Percentiles rank a stretch among this genome's conserved stretches.
Conservation (phyloP, 64 coral and sea anemone genomes). For the Catalaphyllia jardinei region DNA sequence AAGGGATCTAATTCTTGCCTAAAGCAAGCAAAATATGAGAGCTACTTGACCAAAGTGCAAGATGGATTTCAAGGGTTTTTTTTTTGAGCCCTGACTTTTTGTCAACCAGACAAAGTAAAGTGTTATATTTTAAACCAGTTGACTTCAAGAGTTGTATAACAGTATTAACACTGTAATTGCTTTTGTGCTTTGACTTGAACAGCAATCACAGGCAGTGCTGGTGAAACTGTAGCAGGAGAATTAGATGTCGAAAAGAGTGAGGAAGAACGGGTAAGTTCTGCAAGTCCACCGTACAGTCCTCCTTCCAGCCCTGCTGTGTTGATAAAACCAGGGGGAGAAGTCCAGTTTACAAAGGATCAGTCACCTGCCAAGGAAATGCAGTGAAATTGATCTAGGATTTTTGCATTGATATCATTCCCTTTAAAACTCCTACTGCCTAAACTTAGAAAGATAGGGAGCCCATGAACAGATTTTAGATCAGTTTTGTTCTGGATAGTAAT, state of each 20-base stretch:
- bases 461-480: neutral
- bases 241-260: neutral
- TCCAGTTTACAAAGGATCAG: slow-evolving; percentile 38
- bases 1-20: too few species aligned
- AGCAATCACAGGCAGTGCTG: slow-evolving; percentile 29
- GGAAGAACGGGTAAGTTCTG: slow-evolving; percentile 47
- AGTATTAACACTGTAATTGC: too few species aligned
- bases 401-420: neutral
- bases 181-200: neutral
- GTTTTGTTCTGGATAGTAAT: neutral
- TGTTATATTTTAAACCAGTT: too few species aligned
- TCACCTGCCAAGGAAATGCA: slow-evolving; percentile 11
- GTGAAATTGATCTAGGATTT: neutral
- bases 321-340: slow-evolving; percentile 30
- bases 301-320: slow-evolving; percentile 31
- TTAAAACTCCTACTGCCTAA: too few species aligned
- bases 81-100: too few species aligned
- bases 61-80: too few species aligned
- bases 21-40: too few species aligned
- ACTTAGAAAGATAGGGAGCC: neutral
- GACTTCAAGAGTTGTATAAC: too few species aligned
- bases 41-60: too few species aligned
- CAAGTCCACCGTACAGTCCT: slow-evolving; percentile 30
- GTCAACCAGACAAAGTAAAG: too few species aligned
- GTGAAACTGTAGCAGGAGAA: neutral